Evolutionary conservation across 2,888 invertebrate genomes (phyloP).

Genomic region (Pimpla rufipes): DNA sequence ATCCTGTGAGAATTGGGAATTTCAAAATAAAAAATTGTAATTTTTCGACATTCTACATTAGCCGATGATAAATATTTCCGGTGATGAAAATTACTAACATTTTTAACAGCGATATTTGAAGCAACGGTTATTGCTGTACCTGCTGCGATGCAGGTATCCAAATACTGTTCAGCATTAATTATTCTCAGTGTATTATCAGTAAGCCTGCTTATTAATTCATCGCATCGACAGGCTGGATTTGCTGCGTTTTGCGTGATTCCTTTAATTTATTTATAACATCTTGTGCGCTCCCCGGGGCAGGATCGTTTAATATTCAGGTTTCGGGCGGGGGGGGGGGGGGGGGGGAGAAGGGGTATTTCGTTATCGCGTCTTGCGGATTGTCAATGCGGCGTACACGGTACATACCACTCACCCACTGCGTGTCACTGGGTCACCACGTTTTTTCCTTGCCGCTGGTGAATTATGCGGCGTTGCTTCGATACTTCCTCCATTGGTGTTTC

Average conservation of each 20-base stretch:
- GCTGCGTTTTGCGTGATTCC: no score
- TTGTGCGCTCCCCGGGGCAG: background rate
- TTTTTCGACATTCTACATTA: no score
- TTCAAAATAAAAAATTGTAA: no score
- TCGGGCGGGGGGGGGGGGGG: background rate
- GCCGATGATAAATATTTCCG: no score
- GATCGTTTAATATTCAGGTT: conserved; percentile 13
- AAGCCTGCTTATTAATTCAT: no score
- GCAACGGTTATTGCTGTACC: no score
- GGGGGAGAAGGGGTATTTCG: conserved; percentile 56
- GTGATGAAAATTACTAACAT: no score
- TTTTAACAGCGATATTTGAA: no score
- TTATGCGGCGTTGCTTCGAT: conserved; percentile 61
- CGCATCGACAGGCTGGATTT: no score
- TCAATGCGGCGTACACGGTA: conserved; percentile 66
- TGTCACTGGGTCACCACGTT: conserved; percentile 69
- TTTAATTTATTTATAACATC: background rate
- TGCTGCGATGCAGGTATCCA: no score
- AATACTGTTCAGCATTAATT: no score
- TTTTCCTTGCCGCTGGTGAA: conserved; percentile 55
- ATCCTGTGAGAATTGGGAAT: no score
- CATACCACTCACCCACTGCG: conserved; percentile 65
- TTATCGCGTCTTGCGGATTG: conserved; percentile 69
- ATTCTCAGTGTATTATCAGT: background rate
- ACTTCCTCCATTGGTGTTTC: conserved; percentile 11